A percentile compares a stretch with the other conserved stretches of the same genome.
phyloP scores from a whole-genome alignment of 2,888 invertebrate genomes.

The Sialis lutaria region DNA sequence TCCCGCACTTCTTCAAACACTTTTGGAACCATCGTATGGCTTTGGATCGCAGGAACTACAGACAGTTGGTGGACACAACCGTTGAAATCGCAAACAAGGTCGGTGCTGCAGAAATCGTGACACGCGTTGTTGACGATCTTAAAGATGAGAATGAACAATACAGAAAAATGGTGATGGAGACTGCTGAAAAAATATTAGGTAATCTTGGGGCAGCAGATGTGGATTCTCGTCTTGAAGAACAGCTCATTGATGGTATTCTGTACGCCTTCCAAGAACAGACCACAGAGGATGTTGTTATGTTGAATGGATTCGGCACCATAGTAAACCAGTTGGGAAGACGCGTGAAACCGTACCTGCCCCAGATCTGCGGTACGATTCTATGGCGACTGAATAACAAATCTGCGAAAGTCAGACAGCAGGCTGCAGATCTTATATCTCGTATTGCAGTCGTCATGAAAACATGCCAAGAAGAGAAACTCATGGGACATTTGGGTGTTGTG shows the following conservation, averaged over 20 bases:
- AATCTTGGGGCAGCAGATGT: slow-evolving; percentile 96
- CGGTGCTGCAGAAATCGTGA: slow-evolving; percentile 98
- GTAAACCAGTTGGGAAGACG: slow-evolving; percentile 94
- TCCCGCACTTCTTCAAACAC: slow-evolving; percentile 96
- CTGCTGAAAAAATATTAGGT: slow-evolving; percentile 96
- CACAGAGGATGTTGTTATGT: slow-evolving; percentile 98
- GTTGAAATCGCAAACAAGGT: slow-evolving; percentile 99
- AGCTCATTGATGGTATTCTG: slow-evolving; percentile 95
- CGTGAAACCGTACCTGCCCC: slow-evolving; percentile 96
- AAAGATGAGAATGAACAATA: slow-evolving; percentile 99
- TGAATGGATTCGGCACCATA: slow-evolving; percentile 98
- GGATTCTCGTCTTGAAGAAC: slow-evolving; percentile 94
- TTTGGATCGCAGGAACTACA: slow-evolving; percentile 89
- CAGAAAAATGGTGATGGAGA: slow-evolving; percentile 99
- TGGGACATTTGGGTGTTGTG: slow-evolving; percentile 99
- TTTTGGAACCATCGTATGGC: slow-evolving; percentile 99
- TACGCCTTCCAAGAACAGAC: slow-evolving; percentile 99
- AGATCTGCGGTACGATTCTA: slow-evolving; percentile 98
- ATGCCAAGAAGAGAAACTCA: slow-evolving; percentile 96
- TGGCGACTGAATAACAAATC: slow-evolving; percentile 99
- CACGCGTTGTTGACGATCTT: slow-evolving; percentile 94
- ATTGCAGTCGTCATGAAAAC: slow-evolving; percentile 99
- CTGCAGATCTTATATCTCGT: slow-evolving; percentile 94
- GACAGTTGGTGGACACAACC: slow-evolving; percentile 96
- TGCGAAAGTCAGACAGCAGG: slow-evolving; percentile 97